phyloP scores from a whole-genome alignment of 2,888 invertebrate genomes.

The Aphodius granarius region DNA sequence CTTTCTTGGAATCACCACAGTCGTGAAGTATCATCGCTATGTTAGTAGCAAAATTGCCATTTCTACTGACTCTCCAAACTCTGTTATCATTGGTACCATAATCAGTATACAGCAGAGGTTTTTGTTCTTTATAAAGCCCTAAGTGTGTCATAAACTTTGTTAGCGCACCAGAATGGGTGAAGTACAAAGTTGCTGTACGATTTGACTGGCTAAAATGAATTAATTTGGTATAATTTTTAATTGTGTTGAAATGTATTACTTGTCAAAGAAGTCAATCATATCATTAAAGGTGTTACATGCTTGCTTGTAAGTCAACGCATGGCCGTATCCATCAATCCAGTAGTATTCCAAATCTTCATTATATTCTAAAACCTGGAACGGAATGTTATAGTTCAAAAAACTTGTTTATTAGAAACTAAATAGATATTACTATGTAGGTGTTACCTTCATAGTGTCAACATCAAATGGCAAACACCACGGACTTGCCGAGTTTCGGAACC shows the following conservation, averaged over 20 bases:
- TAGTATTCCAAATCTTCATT: slow-evolving; percentile 77
- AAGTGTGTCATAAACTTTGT: slow-evolving; percentile 74
- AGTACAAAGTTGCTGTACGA: slow-evolving; percentile 58
- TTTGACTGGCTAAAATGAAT: not conserved
- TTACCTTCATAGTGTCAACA: slow-evolving; percentile 60
- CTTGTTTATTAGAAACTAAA: not conserved
- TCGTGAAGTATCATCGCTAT: slow-evolving; percentile 68
- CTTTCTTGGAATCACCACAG: slow-evolving; percentile 56
- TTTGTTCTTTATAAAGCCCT: slow-evolving; percentile 69
- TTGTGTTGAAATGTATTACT: slow-evolving; percentile 56
- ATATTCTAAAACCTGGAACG: slow-evolving; percentile 69
- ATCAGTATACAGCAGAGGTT: slow-evolving; percentile 60
- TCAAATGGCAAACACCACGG: slow-evolving; percentile 82
- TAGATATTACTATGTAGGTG: not conserved
- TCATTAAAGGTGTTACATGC: slow-evolving; percentile 75
- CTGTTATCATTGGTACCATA: slow-evolving; percentile 51
- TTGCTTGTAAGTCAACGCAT: slow-evolving; percentile 70
- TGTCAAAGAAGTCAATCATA: slow-evolving; percentile 66
- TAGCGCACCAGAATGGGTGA: slow-evolving; percentile 82
- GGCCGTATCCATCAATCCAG: slow-evolving; percentile 82
- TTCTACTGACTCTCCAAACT: slow-evolving; percentile 62
- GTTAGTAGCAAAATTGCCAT: slow-evolving; percentile 80
- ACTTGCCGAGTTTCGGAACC: slow-evolving; percentile 63
- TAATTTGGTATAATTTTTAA: not conserved
- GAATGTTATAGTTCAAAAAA: not conserved